These are phyloP conservation scores for Pseudoips prasinana DNA, from an alignment of 2,888 invertebrate species.

Conservation along the genomic window DNA sequence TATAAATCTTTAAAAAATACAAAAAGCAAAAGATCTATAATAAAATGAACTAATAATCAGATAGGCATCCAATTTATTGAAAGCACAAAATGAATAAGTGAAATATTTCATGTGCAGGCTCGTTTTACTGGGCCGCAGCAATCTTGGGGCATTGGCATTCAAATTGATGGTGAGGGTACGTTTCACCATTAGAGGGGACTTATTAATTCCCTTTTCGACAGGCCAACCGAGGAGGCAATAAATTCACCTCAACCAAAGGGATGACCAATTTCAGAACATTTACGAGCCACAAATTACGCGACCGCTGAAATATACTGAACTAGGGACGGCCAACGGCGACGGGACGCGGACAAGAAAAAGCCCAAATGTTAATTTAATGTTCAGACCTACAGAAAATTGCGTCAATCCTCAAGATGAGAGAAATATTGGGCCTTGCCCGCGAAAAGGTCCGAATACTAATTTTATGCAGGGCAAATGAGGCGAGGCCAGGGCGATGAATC, in stretches of 20 bases:
- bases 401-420: conserved; percentile 67
- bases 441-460: conserved; percentile 71
- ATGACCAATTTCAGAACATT: conserved; percentile 83
- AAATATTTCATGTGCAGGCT: conserved; percentile 71
- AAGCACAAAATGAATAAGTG: conserved; percentile 62
- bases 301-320: conserved; percentile 79
- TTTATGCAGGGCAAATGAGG: conserved; percentile 76
- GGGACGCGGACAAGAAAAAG: conserved; percentile 70
- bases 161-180: conserved; percentile 81
- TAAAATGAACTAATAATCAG: conserved; percentile 52
- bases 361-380: conserved; percentile 80
- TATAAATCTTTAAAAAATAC: conserved; percentile 26
- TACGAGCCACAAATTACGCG: conserved; percentile 82
- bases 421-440: conserved; percentile 65
- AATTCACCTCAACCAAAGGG: conserved; percentile 82
- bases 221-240: conserved; percentile 79
- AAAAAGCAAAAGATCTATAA: conserved; percentile 41
- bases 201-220: conserved; percentile 82
- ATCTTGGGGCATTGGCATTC: conserved; percentile 79
- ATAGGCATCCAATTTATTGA: conserved; percentile 60
- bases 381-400: conserved; percentile 75
- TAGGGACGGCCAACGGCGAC: conserved; percentile 58
- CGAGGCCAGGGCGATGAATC: conserved; percentile 60
- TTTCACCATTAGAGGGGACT: conserved; percentile 81
- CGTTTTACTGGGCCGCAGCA: conserved; percentile 67